Evolutionary conservation across 1,140 invertebrate genomes (phyloP), one percentile per base, ranked within the genome.

Genomic region (Maconellicoccus hirsutus): DNA sequence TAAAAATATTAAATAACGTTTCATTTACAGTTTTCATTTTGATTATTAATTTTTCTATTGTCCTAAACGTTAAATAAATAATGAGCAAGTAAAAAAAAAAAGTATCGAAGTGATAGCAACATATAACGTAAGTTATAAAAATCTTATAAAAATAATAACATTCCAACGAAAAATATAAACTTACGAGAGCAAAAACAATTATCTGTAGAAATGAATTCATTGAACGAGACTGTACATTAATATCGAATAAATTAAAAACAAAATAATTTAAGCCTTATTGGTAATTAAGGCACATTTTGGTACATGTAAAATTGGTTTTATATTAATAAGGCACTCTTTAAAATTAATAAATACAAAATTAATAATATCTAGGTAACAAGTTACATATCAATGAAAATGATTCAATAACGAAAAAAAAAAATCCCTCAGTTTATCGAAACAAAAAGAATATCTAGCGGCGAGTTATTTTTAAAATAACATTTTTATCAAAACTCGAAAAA

Each of bases 41-140:
- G 42, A 52, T 52, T 52, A 16, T 52, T 16, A 8, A 52, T 16
- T 52, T 16, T 52, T 19, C 6, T 8, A 52, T 52, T 52, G 42
- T 52, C n/a, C 42, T 52, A 52, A 52, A 52, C 16, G n/a, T 38
- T 52, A 52, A 52, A 52, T 52, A 52, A 52, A 52, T 52, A 52
- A 52, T 52, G 42, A 52, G 42, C 42, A 52, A 52, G 33, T 33
- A 33, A 6, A 33, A 6, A 12, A 33, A 33, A 33, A 33, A 3
- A 3, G 12, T 33, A 16, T 52, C n/a, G n/a, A 52, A 8, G n/a
- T 16, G 42, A 52, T 16, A 8, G 42, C n/a, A 52, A 52, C 4
- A 33, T 33, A 12, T 33, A 33, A 33, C 3, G 29, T 33, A 33
- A 3, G 4, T 33, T 6, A 33, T 33, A 52, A 52, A 16, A 52